phyloP scores from a whole-genome alignment of 2,797 vertebrate genomes.

The Arnoldichthys spilopterus region DNA sequence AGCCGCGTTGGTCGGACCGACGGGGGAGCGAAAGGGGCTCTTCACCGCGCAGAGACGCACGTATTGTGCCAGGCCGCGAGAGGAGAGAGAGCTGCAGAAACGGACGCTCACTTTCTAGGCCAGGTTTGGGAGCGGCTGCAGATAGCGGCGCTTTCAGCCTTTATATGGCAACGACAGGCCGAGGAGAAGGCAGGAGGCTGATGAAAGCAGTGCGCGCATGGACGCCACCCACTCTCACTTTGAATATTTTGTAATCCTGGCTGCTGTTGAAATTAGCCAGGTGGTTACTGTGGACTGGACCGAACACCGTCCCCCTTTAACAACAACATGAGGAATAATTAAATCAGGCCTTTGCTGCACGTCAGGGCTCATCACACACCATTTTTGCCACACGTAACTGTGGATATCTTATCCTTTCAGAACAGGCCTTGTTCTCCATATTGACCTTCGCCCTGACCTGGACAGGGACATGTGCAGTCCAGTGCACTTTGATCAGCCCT shows the following conservation, averaged over 20 bases:
- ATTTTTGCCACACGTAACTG: background rate
- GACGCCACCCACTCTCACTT: constrained; percentile 22
- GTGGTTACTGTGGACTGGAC: too few species aligned
- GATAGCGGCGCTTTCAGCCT: constrained; percentile 18
- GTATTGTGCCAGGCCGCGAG: background rate
- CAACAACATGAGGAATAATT: background rate
- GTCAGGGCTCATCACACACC: background rate
- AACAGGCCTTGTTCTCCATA: background rate
- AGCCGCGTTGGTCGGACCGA: background rate
- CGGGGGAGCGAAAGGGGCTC: constrained; percentile 3
- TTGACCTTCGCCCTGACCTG: background rate
- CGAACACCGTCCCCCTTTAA: background rate
- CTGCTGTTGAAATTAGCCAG: background rate
- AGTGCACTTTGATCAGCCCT: background rate
- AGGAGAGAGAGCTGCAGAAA: constrained; percentile 21
- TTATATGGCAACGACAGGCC: constrained; percentile 8
- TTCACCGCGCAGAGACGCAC: constrained; percentile 5
- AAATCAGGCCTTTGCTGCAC: background rate
- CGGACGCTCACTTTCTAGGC: constrained; percentile 23
- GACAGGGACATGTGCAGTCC: constrained; percentile 20
- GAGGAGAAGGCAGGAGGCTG: constrained; percentile 14
- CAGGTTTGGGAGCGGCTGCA: constrained; percentile 34
- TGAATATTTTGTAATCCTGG: background rate
- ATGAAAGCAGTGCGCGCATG: constrained; percentile 21
- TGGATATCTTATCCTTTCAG: background rate